Conservation (phyloP, 2,113 vertebrate genomes). For the Picathartes gymnocephalus region DNA sequence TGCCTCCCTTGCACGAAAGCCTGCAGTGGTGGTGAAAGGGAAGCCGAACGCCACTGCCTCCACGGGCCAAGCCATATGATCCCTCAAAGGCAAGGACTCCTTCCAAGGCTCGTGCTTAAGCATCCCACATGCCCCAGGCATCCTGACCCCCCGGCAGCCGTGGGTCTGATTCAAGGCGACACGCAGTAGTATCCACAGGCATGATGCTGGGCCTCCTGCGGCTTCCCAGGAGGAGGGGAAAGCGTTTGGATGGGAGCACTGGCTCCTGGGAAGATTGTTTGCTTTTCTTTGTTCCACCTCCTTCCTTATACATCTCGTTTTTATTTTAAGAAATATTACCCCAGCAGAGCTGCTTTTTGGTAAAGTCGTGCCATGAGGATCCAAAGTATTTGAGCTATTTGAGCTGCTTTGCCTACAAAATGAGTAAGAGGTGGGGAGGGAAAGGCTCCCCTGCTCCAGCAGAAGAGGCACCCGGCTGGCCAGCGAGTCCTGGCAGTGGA, state of each 20-base stretch:
- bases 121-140: background rate
- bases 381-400: slow-evolving; percentile 56
- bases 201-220: background rate
- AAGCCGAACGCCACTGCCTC: background rate
- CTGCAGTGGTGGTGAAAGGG: background rate
- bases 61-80: background rate
- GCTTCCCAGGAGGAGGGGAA: background rate
- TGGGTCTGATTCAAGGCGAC: background rate
- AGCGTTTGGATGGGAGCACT: slow-evolving; percentile 2
- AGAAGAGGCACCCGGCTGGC: background rate
- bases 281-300: slow-evolving; percentile 47
- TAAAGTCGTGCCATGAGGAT: background rate
- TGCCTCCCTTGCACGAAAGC: slow-evolving; percentile 3
- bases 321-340: slow-evolving; percentile 66
- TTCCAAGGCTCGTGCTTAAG: slow-evolving; percentile 40
- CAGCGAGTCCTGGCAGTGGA: background rate
- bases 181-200: slow-evolving; percentile 8
- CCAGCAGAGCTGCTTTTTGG: background rate
- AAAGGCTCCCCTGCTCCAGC: background rate
- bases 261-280: slow-evolving; percentile 29
- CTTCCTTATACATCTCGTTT: slow-evolving; percentile 2
- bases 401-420: slow-evolving; percentile 34
- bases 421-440: slow-evolving; percentile 16
- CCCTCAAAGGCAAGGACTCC: slow-evolving; percentile 17
- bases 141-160: background rate